These are phyloP conservation scores for Catostomus latipinnis DNA, from an alignment of 2,797 vertebrate genomes.

Conservation along the genomic window DNA sequence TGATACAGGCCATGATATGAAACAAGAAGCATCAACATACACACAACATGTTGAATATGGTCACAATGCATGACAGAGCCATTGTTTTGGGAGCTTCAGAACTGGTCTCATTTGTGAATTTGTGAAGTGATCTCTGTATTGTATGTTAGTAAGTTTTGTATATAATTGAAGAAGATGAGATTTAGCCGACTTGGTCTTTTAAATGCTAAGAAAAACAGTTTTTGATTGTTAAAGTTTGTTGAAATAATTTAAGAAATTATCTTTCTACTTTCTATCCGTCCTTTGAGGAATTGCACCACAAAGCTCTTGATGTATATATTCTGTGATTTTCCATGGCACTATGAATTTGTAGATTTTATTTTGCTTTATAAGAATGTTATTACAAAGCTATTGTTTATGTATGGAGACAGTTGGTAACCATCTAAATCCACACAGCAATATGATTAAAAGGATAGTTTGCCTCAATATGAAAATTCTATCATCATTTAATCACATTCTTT, in stretches of 20 bases:
- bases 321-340: slow-evolving; percentile 39
- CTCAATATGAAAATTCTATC: no score
- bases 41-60: slow-evolving; percentile 51
- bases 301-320: slow-evolving; percentile 37
- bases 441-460: neutral
- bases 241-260: slow-evolving; percentile 56
- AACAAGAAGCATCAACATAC: slow-evolving; percentile 38
- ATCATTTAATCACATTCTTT: no score
- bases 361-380: slow-evolving; percentile 44
- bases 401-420: neutral
- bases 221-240: slow-evolving; percentile 66
- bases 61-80: slow-evolving; percentile 35
- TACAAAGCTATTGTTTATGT: slow-evolving; percentile 22
- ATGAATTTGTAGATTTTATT: slow-evolving; percentile 46
- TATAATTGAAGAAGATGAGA: slow-evolving; percentile 70
- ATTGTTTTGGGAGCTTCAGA: slow-evolving; percentile 38
- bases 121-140: slow-evolving; percentile 80
- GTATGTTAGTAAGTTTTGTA: slow-evolving; percentile 77
- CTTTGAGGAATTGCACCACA: slow-evolving; percentile 5
- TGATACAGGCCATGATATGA: slow-evolving; percentile 98
- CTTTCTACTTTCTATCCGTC: slow-evolving; percentile 50
- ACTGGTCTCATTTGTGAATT: slow-evolving; percentile 70
- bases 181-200: slow-evolving; percentile 69
- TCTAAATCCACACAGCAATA: neutral
- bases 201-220: slow-evolving; percentile 63